A percentile compares a stretch with the other conserved stretches of the same genome.
phyloP scores from a whole-genome alignment of 2,797 vertebrate species.

The Pogoniulus pusillus region DNA sequence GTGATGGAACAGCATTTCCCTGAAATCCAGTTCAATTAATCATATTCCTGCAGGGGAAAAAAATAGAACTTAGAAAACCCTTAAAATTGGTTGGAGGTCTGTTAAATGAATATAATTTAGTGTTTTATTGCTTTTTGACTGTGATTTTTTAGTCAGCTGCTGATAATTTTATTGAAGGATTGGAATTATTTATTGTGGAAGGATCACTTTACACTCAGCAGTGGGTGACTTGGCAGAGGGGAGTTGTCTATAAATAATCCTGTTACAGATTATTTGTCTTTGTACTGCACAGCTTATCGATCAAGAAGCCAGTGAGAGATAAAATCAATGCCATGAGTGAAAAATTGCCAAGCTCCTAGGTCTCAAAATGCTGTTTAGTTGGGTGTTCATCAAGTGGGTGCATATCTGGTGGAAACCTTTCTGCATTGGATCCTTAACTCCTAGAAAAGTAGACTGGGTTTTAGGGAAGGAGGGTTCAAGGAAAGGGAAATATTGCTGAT shows the following conservation, averaged over 20 bases:
- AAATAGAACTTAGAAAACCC: neutral
- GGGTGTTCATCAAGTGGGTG: neutral
- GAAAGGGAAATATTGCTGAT: neutral
- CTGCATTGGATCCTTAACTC: neutral
- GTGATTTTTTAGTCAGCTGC: constrained; percentile 15
- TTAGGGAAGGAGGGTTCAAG: neutral
- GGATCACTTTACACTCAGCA: neutral
- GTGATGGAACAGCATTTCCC: neutral
- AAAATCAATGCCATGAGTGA: neutral
- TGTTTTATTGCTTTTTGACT: neutral
- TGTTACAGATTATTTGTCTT: neutral
- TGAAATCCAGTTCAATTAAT: neutral
- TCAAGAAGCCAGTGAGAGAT: neutral
- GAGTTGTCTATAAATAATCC: constrained; percentile 40
- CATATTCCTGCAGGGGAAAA: neutral
- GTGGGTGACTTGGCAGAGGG: constrained; percentile 12
- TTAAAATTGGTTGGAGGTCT: neutral
- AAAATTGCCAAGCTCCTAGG: neutral
- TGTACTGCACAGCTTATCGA: neutral
- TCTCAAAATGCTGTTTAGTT: neutral
- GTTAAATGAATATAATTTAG: neutral
- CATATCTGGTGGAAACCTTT: neutral
- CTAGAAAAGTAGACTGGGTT: neutral
- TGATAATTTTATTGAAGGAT: constrained; percentile 8
- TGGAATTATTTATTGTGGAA: neutral